Base-by-base conservation (phyloP, 2,797 vertebrate genomes). In the Tokudaia tokunoshimensis region DNA sequence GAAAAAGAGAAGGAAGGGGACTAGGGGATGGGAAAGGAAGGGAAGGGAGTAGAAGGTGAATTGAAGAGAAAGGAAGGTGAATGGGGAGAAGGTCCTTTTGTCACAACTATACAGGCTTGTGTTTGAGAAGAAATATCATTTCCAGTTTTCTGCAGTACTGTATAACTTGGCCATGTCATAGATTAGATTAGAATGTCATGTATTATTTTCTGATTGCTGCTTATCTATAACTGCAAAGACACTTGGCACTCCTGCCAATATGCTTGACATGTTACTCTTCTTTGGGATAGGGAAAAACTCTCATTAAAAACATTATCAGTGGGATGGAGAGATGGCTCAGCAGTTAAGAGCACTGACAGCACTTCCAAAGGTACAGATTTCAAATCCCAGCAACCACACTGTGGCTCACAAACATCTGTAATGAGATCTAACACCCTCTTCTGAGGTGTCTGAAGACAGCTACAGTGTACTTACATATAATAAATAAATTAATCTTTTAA, bases 131-230 rank as follows among this genome's bases (percentile, higher is more conserved):
- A 90, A 92, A 82, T 44, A 29, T 17, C 70, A 93, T 89, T 91
- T 93, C 10, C n/a, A 93, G 22, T 52, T 95, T 97, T 92, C 94
- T 92, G 26, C 57, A 44, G 59, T 80, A 75, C 10, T 83, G 29
- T 92, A 89, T 89, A 96, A 95, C 26, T 41, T 91, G 44, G 26
- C 17, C 13, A 83, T 75, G 74, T 61, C 76, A 52, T 44, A 59
- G 13, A 87, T 81, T 57, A 78, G 67, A 91, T 85, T 52, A 84
- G 31, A 84, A 74, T 92, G 76, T 37, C 37, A 29, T 92, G 22
- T 15, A 17, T 65, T 78, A 61, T 93, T 92, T 81, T 67, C 79
- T 2, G 83, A 74, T 92, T 63, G 57, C 15, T 95, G 80, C 59
- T 67, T 81, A 76, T 92, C 37, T 94, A 12, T 29, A 91, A 55